These are phyloP conservation scores for Diadumene lineata DNA, from an alignment of 92 coral and sea anemone species.

Conservation along the genomic window DNA sequence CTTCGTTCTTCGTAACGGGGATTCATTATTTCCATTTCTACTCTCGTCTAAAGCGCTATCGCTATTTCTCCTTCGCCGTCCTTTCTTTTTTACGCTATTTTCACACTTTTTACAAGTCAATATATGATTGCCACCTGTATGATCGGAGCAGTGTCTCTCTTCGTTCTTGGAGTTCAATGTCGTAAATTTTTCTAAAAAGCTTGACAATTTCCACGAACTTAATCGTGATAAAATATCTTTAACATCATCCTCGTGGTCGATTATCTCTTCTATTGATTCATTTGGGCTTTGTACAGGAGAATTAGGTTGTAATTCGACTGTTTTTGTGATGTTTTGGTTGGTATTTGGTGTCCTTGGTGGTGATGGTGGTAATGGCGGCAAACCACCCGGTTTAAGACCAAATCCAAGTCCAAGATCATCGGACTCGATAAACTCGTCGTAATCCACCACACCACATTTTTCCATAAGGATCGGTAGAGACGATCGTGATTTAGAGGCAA, in stretches of 20 bases:
- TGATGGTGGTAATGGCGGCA: conserved; percentile 49
- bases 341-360: conserved; percentile 16
- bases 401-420: conserved; percentile 82
- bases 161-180: conserved; percentile 5
- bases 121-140: conserved; percentile 26
- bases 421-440: conserved; percentile 34
- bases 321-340: conserved; percentile 21
- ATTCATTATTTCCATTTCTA: conserved; percentile 7
- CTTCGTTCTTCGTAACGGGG: conserved; percentile 15
- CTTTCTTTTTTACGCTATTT: conserved; percentile 10
- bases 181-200: conserved; percentile 27
- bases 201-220: conserved; percentile 34
- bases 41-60: conserved; percentile 47
- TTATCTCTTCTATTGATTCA: conserved; percentile 6
- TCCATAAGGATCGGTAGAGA: conserved; percentile 12
- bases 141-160: background rate
- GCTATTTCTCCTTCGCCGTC: conserved; percentile 51
- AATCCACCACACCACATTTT: conserved; percentile 18
- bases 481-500: background rate
- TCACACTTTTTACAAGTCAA: conserved; percentile 37
- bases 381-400: conserved; percentile 82
- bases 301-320: conserved; percentile 30
- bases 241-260: conserved; percentile 14
- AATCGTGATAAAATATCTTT: conserved; percentile 21
- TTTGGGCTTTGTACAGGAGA: conserved; percentile 26